These are phyloP conservation scores for Drosophila silvestris DNA, from an alignment of 2,888 invertebrate species.

Conservation along the genomic window DNA sequence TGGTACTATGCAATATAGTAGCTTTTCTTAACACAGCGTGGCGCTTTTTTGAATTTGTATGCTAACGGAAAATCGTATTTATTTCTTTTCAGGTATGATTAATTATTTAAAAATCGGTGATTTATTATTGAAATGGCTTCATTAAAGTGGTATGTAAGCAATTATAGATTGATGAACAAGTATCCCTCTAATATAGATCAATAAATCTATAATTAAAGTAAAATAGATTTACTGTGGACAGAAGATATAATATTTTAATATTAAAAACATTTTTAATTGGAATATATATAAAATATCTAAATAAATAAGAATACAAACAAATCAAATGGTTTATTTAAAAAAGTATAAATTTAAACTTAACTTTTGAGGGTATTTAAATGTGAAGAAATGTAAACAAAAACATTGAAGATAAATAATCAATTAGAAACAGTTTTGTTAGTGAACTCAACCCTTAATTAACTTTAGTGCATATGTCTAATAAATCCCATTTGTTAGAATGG, in stretches of 20 bases:
- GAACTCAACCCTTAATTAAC: neutral
- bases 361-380: too few species aligned
- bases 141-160: slow-evolving; percentile 31
- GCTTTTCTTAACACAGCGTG: neutral
- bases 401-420: neutral
- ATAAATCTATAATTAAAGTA: too few species aligned
- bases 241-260: too few species aligned
- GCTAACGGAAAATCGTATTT: neutral
- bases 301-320: too few species aligned
- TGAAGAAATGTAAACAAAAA: neutral
- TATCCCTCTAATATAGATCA: neutral
- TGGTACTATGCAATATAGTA: neutral
- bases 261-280: too few species aligned
- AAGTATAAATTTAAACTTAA: too few species aligned
- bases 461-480: neutral
- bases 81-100: slow-evolving; percentile 49
- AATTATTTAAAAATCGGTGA: neutral
- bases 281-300: too few species aligned
- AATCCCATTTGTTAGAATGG: neutral
- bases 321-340: too few species aligned
- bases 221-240: too few species aligned
- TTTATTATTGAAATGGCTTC: slow-evolving; percentile 43
- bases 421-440: neutral
- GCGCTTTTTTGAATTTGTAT: slow-evolving; percentile 21
- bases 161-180: neutral